Percentiles rank a stretch among this genome's conserved stretches.
These are phyloP conservation scores for Drosophila pseudoananassae DNA, from an alignment of 1,140 invertebrate species.

Conservation along the genomic window DNA sequence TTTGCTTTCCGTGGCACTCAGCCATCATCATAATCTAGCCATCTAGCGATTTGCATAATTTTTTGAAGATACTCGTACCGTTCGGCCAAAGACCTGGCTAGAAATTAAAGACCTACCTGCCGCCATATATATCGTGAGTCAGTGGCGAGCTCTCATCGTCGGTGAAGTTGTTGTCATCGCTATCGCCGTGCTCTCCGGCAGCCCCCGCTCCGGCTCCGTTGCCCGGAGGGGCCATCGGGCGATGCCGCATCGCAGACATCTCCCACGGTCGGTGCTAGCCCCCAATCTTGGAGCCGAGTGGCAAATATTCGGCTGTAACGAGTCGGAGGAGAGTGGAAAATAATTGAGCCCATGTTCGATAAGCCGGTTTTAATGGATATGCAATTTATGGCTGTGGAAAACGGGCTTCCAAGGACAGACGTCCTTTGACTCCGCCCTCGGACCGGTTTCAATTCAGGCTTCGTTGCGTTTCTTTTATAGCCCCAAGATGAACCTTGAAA, in stretches of 20 bases:
- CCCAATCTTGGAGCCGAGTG: slow-evolving; percentile 41
- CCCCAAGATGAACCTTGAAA: slow-evolving; percentile 15
- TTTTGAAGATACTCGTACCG: slow-evolving; percentile 14
- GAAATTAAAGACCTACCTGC: slow-evolving; percentile 87
- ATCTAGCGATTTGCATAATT: slow-evolving; percentile 51
- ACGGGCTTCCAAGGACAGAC: slow-evolving; percentile 55
- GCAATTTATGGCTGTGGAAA: slow-evolving; percentile 47
- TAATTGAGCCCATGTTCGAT: slow-evolving; percentile 50
- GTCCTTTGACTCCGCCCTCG: slow-evolving; percentile 55
- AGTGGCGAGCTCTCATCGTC: slow-evolving; percentile 94
- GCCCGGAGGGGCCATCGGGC: slow-evolving; percentile 85
- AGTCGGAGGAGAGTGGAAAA: slow-evolving; percentile 39
- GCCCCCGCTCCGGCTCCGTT: slow-evolving; percentile 27
- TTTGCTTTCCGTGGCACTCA: slow-evolving; percentile 16
- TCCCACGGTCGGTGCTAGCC: slow-evolving; percentile 67
- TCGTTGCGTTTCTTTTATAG: slow-evolving; percentile 1
- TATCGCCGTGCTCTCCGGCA: slow-evolving; percentile 85
- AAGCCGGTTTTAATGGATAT: slow-evolving; percentile 53
- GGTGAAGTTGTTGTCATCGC: slow-evolving; percentile 91
- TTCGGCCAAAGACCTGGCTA: slow-evolving; percentile 2
- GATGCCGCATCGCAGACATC: slow-evolving; percentile 84
- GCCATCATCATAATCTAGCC: slow-evolving; percentile 21
- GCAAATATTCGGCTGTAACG: slow-evolving; percentile 55
- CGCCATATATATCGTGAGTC: slow-evolving; percentile 92
- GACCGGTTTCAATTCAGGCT: slow-evolving; percentile 30